Percentiles rank a stretch among this genome's conserved stretches.
phyloP scores from a whole-genome alignment of 64 coral and sea anemone genomes.

The Stylophora pistillata region DNA sequence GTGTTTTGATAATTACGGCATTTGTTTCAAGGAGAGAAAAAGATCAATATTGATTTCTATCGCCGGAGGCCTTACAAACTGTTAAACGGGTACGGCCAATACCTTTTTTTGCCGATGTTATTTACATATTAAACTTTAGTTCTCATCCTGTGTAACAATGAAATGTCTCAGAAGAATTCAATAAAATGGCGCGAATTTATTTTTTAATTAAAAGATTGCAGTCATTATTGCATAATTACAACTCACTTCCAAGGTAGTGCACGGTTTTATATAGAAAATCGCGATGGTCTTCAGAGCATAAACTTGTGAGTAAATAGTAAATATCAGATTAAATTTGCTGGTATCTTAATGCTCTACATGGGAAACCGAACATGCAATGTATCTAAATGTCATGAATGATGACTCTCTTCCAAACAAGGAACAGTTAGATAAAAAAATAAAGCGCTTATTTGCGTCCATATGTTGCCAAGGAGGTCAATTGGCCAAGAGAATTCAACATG shows the following conservation, averaged over 20 bases:
- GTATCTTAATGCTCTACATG: neutral
- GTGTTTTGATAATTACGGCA: too few species aligned
- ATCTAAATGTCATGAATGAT: neutral
- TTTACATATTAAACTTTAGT: too few species aligned
- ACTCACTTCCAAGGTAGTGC: neutral
- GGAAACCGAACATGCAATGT: neutral
- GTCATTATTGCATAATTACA: neutral
- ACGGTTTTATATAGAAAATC: neutral
- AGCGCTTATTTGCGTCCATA: neutral
- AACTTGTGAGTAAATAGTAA: neutral
- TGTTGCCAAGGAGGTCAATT: neutral
- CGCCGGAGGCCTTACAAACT: too few species aligned
- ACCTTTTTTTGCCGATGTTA: too few species aligned
- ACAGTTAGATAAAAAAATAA: conserved; percentile 6
- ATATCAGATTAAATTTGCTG: neutral
- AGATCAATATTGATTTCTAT: too few species aligned
- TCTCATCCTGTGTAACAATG: too few species aligned
- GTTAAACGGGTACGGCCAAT: too few species aligned
- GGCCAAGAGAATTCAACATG: too few species aligned
- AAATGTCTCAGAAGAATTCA: too few species aligned
- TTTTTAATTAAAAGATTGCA: neutral
- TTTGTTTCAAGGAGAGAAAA: too few species aligned
- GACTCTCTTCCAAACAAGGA: neutral
- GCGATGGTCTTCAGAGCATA: neutral
- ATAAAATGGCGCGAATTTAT: too few species aligned